Evolutionary conservation across 2,797 vertebrate genomes (phyloP), one percentile per base, ranked within the genome.

Genomic region (Crocidura indochinensis): DNA sequence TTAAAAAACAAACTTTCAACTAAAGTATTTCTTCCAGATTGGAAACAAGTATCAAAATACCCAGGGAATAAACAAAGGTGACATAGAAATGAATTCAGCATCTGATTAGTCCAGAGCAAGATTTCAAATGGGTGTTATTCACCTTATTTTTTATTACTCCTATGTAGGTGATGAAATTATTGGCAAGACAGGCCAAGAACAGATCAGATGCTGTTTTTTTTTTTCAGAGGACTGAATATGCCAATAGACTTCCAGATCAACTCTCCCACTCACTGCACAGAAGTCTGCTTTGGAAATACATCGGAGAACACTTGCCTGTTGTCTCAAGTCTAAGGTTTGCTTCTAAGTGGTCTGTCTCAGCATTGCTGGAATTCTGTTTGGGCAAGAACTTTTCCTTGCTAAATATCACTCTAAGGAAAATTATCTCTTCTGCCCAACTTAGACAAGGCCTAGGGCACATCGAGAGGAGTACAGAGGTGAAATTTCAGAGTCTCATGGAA

Each of bases 21-120:
- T 74, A 10, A 76, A 20, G 8, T 60, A 64, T 19, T 88, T 84
- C 65, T 80, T 85, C 60, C 4, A n/a, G 64, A 14, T 81, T 62
- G 77, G 74, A 86, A 86, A 85, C 22, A 31, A 38, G 78, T 53
- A 79, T 46, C 29, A 65, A 24, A 38, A n/a, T 22, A 26, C 8
- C 11, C 76, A 67, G 81, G 19, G 64, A 94, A 67, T 56, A 80
- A 88, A 84, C 44, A 47, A 65, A 73, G 38, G 44, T 24, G 26
- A 65, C 11, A 7, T 22, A 69, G 19, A 76, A 90, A 65, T 2
- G 20, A 17, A 10, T 4, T 31, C 65, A n/a, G 73, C n/a, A 17
- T 8, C 26, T 22, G 20, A 27, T 31, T 0, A 72, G 49, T 62
- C 15, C 46, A 10, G 46, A 26, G 11, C 2, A 26, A 46, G 64